Conservation (phyloP, 2,797 vertebrate genomes). For the Phyllotis vaccarum region DNA sequence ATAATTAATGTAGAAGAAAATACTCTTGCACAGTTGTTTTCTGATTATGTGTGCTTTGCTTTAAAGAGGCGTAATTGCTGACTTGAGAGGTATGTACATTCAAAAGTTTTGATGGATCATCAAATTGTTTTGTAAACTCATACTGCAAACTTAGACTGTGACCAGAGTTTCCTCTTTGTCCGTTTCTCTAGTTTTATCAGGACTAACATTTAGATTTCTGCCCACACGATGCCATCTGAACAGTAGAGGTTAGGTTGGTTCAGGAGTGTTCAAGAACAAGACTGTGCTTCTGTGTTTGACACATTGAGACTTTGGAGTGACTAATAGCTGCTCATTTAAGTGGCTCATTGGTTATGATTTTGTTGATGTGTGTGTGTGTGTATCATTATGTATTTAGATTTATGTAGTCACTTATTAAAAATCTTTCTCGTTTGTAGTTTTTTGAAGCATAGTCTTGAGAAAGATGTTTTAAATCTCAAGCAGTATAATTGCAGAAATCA, state of each 20-base stretch:
- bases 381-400: neutral
- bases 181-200: slow-evolving; percentile 20
- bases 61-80: slow-evolving; percentile 20
- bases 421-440: neutral
- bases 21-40: neutral
- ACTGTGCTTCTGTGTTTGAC: neutral
- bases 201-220: slow-evolving; percentile 38
- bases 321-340: slow-evolving; percentile 6
- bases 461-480: neutral
- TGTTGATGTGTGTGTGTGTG: neutral
- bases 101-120: neutral
- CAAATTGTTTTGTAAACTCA: neutral
- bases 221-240: slow-evolving; percentile 1
- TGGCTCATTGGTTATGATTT: neutral
- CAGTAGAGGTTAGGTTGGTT: neutral
- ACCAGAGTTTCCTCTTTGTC: slow-evolving; percentile 27
- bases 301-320: neutral
- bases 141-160: neutral
- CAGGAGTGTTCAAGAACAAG: neutral
- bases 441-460: slow-evolving; percentile 35
- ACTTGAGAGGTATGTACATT: neutral
- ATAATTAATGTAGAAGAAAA: neutral
- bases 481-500: neutral
- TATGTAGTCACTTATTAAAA: slow-evolving; percentile 40
- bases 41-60: slow-evolving; percentile 16